Evolutionary conservation across 2,113 vertebrate species (phyloP).

Genomic region (Pangasianodon gigas): DNA sequence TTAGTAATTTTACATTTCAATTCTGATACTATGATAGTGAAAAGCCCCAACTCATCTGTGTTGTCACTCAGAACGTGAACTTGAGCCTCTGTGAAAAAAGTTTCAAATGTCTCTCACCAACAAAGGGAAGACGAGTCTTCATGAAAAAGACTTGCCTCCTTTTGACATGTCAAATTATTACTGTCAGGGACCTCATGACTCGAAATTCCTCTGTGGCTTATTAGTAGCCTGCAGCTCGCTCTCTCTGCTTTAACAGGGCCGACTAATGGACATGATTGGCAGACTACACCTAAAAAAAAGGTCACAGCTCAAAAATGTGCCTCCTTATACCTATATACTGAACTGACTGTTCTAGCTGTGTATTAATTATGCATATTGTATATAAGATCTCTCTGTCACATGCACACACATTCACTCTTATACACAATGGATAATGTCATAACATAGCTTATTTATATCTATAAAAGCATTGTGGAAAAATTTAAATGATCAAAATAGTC

Average conservation of each 20-base stretch:
- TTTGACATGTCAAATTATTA: constrained; percentile 41
- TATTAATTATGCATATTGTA: constrained; percentile 20
- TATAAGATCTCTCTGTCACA: neutral
- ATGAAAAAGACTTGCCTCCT: constrained; percentile 21
- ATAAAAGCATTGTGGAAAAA: constrained; percentile 7
- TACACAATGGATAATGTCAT: neutral
- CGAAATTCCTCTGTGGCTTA: constrained; percentile 42
- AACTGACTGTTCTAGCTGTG: constrained; percentile 9
- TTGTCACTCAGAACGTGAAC: constrained; percentile 14
- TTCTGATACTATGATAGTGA: neutral
- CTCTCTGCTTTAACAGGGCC: constrained; percentile 12
- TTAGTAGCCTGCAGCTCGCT: constrained; percentile 34
- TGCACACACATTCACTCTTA: neutral
- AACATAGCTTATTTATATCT: neutral
- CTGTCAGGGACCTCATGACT: constrained; percentile 22
- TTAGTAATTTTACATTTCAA: neutral
- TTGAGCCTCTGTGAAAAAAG: neutral
- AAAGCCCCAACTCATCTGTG: neutral
- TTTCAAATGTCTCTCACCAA: constrained; percentile 5
- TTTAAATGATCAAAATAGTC: neutral
- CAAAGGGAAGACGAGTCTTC: constrained; percentile 30
- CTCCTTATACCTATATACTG: constrained; percentile 16
- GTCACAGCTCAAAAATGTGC: constrained; percentile 23
- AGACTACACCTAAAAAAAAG: constrained; percentile 17
- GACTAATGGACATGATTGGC: constrained; percentile 45